These are phyloP conservation scores for Galerucella pusilla DNA, from an alignment of 2,888 invertebrate species.

Conservation along the genomic window DNA sequence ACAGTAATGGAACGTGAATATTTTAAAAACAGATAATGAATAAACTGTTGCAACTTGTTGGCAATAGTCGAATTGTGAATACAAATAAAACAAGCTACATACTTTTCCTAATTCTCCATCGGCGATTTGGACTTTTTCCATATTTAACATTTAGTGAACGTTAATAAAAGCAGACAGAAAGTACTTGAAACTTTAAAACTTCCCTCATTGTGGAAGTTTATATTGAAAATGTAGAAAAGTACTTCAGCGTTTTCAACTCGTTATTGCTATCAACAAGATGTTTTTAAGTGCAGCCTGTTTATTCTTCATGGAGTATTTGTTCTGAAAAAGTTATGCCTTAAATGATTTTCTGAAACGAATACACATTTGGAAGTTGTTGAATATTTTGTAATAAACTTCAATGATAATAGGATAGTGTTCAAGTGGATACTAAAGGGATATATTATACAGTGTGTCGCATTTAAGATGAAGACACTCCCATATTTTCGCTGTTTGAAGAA, in stretches of 20 bases:
- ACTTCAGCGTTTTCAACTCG: slow-evolving; percentile 20
- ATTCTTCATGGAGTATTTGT: slow-evolving; percentile 6
- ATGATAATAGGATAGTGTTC: not conserved
- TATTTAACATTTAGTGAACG: slow-evolving; percentile 28
- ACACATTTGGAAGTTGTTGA: not conserved
- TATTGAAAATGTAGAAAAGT: slow-evolving; percentile 31
- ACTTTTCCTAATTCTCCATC: not conserved
- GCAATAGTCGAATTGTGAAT: no score
- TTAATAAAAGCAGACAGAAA: slow-evolving; percentile 26
- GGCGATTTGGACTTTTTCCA: slow-evolving; percentile 17
- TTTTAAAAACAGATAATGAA: no score
- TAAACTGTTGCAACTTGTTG: no score
- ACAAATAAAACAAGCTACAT: not conserved
- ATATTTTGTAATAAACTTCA: not conserved
- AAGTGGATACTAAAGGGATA: not conserved
- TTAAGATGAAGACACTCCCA: no score
- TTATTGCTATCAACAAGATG: slow-evolving; percentile 29
- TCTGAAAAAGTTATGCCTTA: not conserved
- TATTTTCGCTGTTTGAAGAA: no score
- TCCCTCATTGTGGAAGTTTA: slow-evolving; percentile 31
- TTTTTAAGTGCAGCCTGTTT: slow-evolving; percentile 9
- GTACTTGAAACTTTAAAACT: slow-evolving; percentile 32
- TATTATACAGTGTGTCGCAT: no score
- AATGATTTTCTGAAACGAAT: not conserved
- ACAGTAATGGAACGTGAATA: no score